A percentile compares a stretch with the other conserved stretches of the same genome.
phyloP scores from a whole-genome alignment of 2,888 invertebrate genomes.

The Linnaemya vulpina region DNA sequence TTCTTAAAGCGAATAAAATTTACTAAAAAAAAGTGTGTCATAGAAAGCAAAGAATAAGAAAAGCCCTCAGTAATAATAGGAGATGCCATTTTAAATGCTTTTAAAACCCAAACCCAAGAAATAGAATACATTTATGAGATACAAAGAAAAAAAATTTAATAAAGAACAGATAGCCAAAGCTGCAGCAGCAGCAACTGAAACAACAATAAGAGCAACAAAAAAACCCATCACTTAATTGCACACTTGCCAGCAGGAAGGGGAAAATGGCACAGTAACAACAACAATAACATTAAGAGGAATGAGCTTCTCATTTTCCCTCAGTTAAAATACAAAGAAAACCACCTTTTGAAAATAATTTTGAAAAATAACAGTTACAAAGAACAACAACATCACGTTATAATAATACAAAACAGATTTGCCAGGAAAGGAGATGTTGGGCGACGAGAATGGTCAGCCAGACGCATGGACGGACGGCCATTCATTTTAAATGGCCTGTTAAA shows the following conservation, averaged over 20 bases:
- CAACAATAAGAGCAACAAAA: conserved; percentile 14
- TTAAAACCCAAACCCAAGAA: conserved; percentile 49
- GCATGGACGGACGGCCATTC: conserved; percentile 32
- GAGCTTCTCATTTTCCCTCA: conserved; percentile 17
- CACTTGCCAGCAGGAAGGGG: conserved; percentile 36
- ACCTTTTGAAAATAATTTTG: conserved; percentile 40
- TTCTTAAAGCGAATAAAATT: conserved; percentile 38
- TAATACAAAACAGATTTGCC: not conserved
- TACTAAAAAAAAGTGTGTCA: not conserved
- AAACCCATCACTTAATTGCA: conserved; percentile 39
- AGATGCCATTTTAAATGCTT: conserved; percentile 61
- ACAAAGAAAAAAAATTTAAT: conserved; percentile 22
- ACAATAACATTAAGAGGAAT: conserved; percentile 35
- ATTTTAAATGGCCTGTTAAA: not conserved
- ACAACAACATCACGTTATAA: conserved; percentile 34
- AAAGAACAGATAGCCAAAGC: too few relatives aligned
- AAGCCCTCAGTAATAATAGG: conserved; percentile 22
- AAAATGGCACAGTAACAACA: conserved; percentile 12
- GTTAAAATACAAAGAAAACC: conserved; percentile 14
- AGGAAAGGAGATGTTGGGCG: conserved; percentile 16
- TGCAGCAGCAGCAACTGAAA: conserved; percentile 1
- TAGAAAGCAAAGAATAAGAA: conserved; percentile 11
- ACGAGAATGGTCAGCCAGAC: conserved; percentile 20
- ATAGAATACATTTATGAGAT: conserved; percentile 50
- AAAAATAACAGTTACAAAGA: conserved; percentile 31